Base-by-base conservation (phyloP, 2,113 vertebrate species). In the Hippocampus zosterae region DNA sequence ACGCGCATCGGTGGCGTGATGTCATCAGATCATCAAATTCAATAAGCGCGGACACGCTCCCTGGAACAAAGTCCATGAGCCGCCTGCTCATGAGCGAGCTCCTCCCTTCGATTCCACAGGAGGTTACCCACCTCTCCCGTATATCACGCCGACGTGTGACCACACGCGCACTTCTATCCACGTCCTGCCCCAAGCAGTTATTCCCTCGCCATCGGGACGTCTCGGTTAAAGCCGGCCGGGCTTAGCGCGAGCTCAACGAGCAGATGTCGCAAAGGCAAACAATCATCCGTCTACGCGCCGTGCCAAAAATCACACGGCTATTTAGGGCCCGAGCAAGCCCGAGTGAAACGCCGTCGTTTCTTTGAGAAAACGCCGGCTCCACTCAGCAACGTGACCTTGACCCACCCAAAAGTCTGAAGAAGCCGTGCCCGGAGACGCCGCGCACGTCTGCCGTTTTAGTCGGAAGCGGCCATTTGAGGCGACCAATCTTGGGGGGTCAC, bases 181-280 rank as follows among this genome's bases (percentile, higher is more conserved):
- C 67, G 21, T 68, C 76, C 75, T 79, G 63, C 42, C 62, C 65
- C 56, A 57, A 57, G 44, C 56, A 44, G 84, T 81, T 78, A 57
- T 67, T 70, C 67, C 40, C 21, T 57, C 69, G 62, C 57, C 40
- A 65, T 76, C 78, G 69, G 66, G 52, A 25, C 71, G 25, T 82
- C 84, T 69, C 84, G 72, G 73, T 81, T 69, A 79, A 82, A 86
- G 80, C 87, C 77, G 65, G 80, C 87, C 77, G 65, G 75, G 84
- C 78, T 88, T 88, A 89, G 80, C 72, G 84, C 79, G 56, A 0
- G 69, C 83, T 79, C 59, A 59, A 87, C 77, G 76, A 88, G 72
- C 87, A 89, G 88, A 88, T 88, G 84, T 86, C 81, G 37, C 68
- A 33, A 50, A 41, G 67, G 67, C 70, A 77, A 65, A 70, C 69